phyloP scores from a whole-genome alignment of 37 sponge, comb jelly and placozoan genomes.

The Sycon ciliatum region DNA sequence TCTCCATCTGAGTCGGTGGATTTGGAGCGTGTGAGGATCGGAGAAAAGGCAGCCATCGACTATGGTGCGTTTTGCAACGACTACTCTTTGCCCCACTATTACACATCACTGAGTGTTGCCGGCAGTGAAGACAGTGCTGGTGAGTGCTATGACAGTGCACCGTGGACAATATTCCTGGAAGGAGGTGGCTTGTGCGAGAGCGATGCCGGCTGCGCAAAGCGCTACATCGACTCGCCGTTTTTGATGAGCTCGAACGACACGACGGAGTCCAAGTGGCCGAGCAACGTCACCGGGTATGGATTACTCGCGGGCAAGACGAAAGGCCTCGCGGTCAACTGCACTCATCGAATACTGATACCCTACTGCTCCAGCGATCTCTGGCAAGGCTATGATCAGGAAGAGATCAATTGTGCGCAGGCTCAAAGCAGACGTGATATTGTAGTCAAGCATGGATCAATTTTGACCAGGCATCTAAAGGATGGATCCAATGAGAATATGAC shows the following conservation, averaged over 20 bases:
- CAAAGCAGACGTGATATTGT: no score
- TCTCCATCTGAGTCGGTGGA: no score
- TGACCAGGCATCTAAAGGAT: no score
- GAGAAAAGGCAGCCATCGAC: no score
- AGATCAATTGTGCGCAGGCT: no score
- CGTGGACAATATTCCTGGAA: conserved; percentile 63
- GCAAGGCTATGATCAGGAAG: no score
- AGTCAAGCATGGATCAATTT: no score
- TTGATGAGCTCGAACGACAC: conserved; percentile 37
- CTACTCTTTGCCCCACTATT: conserved; percentile 28
- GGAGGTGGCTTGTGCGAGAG: conserved; percentile 68
- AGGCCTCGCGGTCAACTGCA: no score
- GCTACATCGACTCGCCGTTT: conserved; percentile 20
- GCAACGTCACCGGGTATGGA: conserved; percentile 46
- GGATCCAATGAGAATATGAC: neutral
- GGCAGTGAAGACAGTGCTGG: neutral
- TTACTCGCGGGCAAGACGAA: no score
- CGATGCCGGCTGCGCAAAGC: conserved; percentile 44
- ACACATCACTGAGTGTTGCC: neutral
- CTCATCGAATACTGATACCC: conserved; percentile 50
- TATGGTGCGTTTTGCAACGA: conserved; percentile 54
- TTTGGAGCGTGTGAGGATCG: no score
- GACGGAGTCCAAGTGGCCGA: neutral
- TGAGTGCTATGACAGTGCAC: no score
- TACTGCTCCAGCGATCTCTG: conserved; percentile 64